A percentile compares a stretch with the other conserved stretches of the same genome.
Conservation (phyloP, 2,797 vertebrate genomes). For the Ctenopoma multispine region DNA sequence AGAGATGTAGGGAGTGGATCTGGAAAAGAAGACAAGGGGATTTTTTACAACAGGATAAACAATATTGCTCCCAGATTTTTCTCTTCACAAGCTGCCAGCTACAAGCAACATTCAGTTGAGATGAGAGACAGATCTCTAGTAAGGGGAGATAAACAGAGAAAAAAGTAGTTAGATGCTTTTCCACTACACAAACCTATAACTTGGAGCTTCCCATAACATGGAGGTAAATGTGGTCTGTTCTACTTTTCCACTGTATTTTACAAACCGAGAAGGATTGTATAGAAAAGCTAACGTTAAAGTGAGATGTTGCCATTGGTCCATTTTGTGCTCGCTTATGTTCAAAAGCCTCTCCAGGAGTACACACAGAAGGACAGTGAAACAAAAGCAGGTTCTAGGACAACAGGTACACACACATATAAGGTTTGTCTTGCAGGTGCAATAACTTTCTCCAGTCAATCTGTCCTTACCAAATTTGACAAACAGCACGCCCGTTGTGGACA, state of each 20-base stretch:
- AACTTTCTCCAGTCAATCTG: neutral
- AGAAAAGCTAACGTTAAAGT: neutral
- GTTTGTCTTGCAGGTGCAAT: neutral
- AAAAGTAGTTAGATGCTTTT: constrained; percentile 28
- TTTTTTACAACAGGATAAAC: constrained; percentile 73
- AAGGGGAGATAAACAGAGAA: constrained; percentile 24
- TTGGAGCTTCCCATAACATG: neutral
- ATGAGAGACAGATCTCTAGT: constrained; percentile 32
- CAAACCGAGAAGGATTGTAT: neutral
- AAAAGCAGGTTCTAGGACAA: no score
- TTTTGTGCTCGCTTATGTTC: no score
- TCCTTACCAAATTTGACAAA: constrained; percentile 97
- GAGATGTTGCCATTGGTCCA: no score
- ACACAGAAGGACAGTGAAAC: no score
- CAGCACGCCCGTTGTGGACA: constrained; percentile 95
- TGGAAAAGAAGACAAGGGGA: constrained; percentile 80
- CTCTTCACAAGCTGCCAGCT: constrained; percentile 58
- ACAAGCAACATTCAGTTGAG: constrained; percentile 44
- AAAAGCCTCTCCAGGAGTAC: no score
- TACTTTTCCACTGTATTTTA: no score
- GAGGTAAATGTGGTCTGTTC: neutral
- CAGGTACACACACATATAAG: no score
- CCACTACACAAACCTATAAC: neutral
- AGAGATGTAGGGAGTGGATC: constrained; percentile 93
- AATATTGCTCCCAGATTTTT: constrained; percentile 74